These are phyloP conservation scores for Tinamus guttatus DNA, from an alignment of 2,113 vertebrate species.

Conservation along the genomic window DNA sequence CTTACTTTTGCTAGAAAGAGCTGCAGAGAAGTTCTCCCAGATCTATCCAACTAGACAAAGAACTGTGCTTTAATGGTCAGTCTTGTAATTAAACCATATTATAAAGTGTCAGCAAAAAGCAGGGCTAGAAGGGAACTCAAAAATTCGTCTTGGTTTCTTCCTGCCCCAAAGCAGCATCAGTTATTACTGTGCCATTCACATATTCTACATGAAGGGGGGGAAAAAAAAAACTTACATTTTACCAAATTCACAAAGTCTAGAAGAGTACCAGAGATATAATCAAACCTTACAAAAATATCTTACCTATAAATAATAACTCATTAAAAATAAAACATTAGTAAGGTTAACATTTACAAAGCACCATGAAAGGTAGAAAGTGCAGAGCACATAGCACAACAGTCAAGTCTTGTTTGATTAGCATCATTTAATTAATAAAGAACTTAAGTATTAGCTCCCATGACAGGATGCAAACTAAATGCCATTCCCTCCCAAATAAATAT, in stretches of 20 bases:
- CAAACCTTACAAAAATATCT: neutral
- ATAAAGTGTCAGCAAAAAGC: constrained; percentile 14
- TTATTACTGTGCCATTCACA: neutral
- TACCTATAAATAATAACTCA: neutral
- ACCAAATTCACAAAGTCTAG: neutral
- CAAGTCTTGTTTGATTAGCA: neutral
- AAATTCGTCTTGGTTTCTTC: neutral
- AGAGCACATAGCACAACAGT: neutral
- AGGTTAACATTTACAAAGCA: neutral
- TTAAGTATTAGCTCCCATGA: neutral
- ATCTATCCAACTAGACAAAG: constrained; percentile 11
- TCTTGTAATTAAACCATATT: constrained; percentile 7
- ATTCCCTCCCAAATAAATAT: constrained; percentile 17
- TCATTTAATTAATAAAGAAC: neutral
- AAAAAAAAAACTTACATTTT: neutral
- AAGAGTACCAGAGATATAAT: neutral
- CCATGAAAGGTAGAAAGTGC: neutral
- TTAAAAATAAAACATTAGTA: neutral
- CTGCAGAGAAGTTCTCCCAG: neutral
- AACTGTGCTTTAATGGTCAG: constrained; percentile 18
- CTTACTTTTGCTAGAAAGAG: constrained; percentile 34
- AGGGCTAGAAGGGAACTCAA: constrained; percentile 3
- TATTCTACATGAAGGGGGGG: neutral
- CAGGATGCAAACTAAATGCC: neutral
- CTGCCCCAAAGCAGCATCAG: neutral